These are phyloP conservation scores for Rhea pennata DNA, from an alignment of 2,113 vertebrate species.

Conservation along the genomic window DNA sequence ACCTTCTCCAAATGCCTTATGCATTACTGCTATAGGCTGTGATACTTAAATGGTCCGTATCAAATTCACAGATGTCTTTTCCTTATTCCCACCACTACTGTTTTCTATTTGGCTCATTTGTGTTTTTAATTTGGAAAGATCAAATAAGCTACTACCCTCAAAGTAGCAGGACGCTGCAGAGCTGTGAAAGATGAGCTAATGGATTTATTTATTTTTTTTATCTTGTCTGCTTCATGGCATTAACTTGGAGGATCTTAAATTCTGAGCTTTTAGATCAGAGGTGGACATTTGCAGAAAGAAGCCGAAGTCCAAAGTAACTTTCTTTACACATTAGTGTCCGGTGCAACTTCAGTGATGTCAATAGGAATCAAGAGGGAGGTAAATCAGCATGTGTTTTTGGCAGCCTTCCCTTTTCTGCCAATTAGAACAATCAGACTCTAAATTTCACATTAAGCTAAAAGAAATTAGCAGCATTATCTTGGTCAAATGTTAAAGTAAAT, in stretches of 20 bases:
- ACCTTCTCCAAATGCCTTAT: not conserved
- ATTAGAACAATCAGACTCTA: conserved; percentile 42
- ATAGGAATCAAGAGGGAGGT: not conserved
- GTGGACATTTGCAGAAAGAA: not conserved
- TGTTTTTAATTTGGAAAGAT: conserved; percentile 44
- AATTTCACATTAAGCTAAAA: conserved; percentile 37
- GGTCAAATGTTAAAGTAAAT: conserved; percentile 54
- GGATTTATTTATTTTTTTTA: conserved; percentile 1
- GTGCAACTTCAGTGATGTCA: conserved; percentile 15
- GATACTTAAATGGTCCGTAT: not conserved
- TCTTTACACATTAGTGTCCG: not conserved
- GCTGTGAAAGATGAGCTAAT: conserved; percentile 31
- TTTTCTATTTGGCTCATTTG: not conserved
- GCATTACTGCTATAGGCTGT: not conserved
- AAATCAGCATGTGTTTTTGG: conserved; percentile 18
- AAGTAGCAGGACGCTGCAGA: not conserved
- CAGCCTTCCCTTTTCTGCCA: conserved; percentile 26
- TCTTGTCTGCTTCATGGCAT: not conserved
- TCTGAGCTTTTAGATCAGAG: not conserved
- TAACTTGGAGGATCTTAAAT: conserved; percentile 20
- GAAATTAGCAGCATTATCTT: conserved; percentile 37
- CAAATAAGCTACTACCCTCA: not conserved
- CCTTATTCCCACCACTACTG: not conserved
- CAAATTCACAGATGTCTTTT: conserved; percentile 13
- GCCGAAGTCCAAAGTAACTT: not conserved